Conservation (phyloP, 2,797 vertebrate species). For the Pteronotus mesoamericanus region DNA sequence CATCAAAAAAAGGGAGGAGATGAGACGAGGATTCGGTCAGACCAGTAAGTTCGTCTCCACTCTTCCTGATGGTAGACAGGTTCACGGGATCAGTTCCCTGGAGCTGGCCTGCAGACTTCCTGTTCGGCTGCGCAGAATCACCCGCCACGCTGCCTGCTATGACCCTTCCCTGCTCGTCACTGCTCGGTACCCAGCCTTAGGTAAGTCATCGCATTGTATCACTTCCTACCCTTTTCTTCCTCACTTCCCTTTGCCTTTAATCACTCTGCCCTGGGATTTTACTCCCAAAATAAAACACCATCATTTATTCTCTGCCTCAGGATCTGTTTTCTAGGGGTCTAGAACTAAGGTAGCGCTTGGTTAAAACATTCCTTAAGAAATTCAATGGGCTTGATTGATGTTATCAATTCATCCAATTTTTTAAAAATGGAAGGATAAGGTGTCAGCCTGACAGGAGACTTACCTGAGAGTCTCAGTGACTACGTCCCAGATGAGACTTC, state of each 20-base stretch:
- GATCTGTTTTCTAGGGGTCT: not conserved
- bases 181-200: fast-evolving
- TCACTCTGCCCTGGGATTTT: not conserved
- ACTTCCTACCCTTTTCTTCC: not conserved
- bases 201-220: fast-evolving
- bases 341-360: not conserved
- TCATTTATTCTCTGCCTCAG: not conserved
- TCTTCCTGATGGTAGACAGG: not conserved
- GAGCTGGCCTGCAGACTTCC: not conserved
- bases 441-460: not conserved
- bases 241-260: not conserved
- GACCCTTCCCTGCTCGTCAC: not conserved
- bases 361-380: not conserved
- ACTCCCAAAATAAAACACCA: not conserved
- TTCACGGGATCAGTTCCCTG: not conserved
- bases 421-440: not conserved
- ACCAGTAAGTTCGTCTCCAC: not conserved
- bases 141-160: too few species aligned
- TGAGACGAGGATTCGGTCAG: not conserved
- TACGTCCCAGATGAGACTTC: not conserved
- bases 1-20: not conserved
- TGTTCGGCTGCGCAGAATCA: not conserved
- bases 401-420: not conserved
- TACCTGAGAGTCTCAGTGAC: not conserved
- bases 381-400: not conserved